Evolutionary conservation across 2,113 vertebrate genomes (phyloP).

Genomic region (Xiphophorus couchianus): DNA sequence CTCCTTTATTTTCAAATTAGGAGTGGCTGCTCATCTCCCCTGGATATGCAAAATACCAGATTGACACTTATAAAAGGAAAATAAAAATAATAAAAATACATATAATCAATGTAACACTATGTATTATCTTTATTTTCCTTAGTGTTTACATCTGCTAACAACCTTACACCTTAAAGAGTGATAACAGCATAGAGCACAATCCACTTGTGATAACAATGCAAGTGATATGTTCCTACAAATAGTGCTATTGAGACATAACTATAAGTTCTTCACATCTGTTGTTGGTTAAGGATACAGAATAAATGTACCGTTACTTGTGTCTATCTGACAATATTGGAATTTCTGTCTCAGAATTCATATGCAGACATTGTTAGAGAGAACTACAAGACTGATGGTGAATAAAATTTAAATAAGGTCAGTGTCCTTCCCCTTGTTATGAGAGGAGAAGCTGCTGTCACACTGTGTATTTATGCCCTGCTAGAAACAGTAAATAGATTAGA

Average conservation of each 20-base stretch:
- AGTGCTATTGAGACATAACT: not conserved
- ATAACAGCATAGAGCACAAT: not conserved
- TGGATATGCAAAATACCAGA: too few species aligned
- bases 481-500: conserved; percentile 23
- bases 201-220: not conserved
- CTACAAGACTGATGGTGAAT: conserved; percentile 6
- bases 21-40: too few species aligned
- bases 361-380: not conserved
- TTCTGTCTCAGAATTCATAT: not conserved
- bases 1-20: too few species aligned
- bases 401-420: conserved; percentile 2
- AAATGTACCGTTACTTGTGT: not conserved
- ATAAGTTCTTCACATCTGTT: not conserved
- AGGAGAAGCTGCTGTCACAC: not conserved
- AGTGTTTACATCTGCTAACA: not conserved
- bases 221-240: not conserved
- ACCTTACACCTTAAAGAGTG: not conserved
- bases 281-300: not conserved
- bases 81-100: not conserved
- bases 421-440: not conserved
- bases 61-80: too few species aligned
- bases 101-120: not conserved
- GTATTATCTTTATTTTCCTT: not conserved
- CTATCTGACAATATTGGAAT: not conserved
- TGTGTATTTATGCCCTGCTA: not conserved